Evolutionary conservation across 64 coral and sea anemone species (phyloP).

Genomic region (Montipora efflorescens): DNA sequence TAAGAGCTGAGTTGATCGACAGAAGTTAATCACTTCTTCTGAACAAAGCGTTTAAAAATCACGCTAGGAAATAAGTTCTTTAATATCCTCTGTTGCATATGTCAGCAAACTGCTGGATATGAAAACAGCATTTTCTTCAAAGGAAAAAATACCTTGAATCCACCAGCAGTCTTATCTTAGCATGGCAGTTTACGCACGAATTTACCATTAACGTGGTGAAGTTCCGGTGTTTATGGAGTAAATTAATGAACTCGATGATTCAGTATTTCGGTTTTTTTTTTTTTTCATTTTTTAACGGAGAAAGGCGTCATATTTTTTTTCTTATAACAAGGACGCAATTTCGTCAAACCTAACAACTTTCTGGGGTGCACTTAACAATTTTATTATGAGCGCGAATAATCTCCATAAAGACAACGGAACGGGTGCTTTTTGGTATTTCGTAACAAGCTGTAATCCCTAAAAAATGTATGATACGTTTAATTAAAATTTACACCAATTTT

Average conservation of each 20-base stretch:
- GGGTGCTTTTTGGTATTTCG: neutral
- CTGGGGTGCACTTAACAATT: neutral
- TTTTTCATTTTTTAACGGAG: conserved; percentile 43
- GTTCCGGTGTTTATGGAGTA: conserved; percentile 35
- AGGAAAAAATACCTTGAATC: conserved; percentile 19
- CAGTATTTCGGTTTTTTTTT: conserved; percentile 8
- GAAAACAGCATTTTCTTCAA: conserved; percentile 11
- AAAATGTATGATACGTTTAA: neutral
- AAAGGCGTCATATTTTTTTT: neutral
- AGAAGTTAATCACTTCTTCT: conserved; percentile 33
- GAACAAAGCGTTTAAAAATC: conserved; percentile 51
- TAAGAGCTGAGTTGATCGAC: conserved; percentile 32
- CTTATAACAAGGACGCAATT: neutral
- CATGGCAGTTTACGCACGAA: conserved; percentile 13
- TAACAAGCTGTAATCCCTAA: neutral
- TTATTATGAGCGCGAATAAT: neutral
- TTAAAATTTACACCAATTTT: neutral
- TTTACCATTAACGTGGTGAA: conserved; percentile 38
- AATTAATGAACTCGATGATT: conserved; percentile 11
- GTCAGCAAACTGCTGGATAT: conserved; percentile 29
- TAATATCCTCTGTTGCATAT: conserved; percentile 39
- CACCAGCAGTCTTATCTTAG: conserved; percentile 43
- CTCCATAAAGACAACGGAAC: neutral
- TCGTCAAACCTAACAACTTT: neutral
- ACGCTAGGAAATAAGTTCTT: conserved; percentile 40